Percentiles rank a stretch among this genome's conserved stretches.
Conservation (phyloP, 2,113 vertebrate species). For the Cyanistes caeruleus region DNA sequence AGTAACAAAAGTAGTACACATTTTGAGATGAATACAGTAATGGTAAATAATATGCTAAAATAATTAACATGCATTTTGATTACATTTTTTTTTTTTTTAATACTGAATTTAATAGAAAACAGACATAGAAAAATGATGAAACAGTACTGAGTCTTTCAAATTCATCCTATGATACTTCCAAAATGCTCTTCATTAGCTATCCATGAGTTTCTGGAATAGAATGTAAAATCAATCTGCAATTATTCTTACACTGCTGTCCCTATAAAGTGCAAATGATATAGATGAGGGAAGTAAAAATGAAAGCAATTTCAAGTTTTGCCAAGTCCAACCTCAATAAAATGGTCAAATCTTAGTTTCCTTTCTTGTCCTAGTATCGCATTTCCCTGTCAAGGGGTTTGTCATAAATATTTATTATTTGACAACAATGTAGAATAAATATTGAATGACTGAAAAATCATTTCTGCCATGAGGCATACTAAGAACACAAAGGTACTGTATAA, state of each 20-base stretch:
- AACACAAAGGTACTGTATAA: background rate
- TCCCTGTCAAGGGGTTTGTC: background rate
- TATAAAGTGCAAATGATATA: background rate
- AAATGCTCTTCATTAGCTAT: background rate
- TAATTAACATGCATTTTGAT: background rate
- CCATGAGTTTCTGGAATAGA: background rate
- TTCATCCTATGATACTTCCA: background rate
- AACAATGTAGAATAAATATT: background rate
- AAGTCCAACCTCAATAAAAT: background rate
- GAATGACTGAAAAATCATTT: slow-evolving; percentile 2
- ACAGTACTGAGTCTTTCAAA: background rate
- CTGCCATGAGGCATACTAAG: background rate
- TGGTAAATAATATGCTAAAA: background rate
- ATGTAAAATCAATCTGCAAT: background rate
- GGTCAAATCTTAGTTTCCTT: background rate
- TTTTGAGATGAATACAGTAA: background rate
- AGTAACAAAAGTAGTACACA: background rate
- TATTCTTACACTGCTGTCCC: background rate
- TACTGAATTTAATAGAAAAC: background rate
- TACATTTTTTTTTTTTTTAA: background rate
- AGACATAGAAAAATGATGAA: background rate
- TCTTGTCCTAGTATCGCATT: background rate
- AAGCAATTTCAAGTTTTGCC: background rate
- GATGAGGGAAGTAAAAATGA: background rate
- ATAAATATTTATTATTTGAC: slow-evolving; percentile 7